A percentile compares a stretch with the other conserved stretches of the same genome.
phyloP scores from a whole-genome alignment of 2,113 vertebrate genomes.

The Scolopax mira region DNA sequence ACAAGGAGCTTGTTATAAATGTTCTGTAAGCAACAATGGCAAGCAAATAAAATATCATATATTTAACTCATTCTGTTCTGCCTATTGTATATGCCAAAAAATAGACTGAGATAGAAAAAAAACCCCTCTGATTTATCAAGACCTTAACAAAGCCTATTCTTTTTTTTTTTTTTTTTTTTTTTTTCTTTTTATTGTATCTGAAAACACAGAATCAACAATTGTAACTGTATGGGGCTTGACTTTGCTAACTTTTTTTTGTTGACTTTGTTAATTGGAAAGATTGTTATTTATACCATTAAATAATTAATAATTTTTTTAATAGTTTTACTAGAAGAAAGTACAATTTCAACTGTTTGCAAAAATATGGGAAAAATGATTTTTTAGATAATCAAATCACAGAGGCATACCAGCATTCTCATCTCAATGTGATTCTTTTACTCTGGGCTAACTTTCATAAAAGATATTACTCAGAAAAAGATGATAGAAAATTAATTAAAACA shows the following conservation, averaged over 20 bases:
- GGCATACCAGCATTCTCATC: neutral
- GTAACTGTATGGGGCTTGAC: neutral
- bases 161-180: neutral
- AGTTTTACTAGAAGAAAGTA: neutral
- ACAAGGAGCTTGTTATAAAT: conserved; percentile 2
- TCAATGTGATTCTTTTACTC: neutral
- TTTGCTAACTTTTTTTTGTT: no score
- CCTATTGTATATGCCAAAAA: neutral
- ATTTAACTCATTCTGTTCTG: conserved; percentile 13
- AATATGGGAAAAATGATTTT: neutral
- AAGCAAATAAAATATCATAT: conserved; percentile 6
- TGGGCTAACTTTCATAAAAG: neutral
- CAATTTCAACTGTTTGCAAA: neutral
- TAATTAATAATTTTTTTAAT: neutral
- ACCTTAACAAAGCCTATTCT: neutral
- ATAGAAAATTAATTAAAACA: neutral
- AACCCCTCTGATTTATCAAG: neutral
- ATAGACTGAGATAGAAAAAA: neutral
- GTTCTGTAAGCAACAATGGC: neutral
- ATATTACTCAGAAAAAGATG: neutral
- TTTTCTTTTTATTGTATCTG: neutral
- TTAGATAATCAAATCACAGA: neutral
- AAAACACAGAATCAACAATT: neutral
- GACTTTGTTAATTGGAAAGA: neutral
- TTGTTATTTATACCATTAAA: neutral